Evolutionary conservation across 2,888 invertebrate genomes (phyloP), one percentile per base, ranked within the genome.

Genomic region (Hirtodrosophila histrioides): DNA sequence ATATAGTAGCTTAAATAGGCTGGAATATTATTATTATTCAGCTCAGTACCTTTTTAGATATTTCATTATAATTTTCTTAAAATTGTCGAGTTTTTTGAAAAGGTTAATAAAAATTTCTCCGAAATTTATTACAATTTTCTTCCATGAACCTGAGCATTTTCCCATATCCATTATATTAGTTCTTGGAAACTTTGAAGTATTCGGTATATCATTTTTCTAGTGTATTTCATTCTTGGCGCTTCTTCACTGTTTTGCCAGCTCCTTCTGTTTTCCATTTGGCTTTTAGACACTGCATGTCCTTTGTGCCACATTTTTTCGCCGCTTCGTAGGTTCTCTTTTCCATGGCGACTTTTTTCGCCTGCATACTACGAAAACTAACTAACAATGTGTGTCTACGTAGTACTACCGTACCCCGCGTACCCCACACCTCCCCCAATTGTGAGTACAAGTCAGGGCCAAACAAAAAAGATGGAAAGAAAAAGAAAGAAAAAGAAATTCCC

Each of bases 261-360:
- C 39, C 12, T 11, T 27, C 11, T 39, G 43, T 58, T 63, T 66
- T 23, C 49, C 49, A 61, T 53, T 76, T 68, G 55, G 63, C 64
- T 82, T 81, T 75, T 66, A 46, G 63, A 50, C 55, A 61, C 60
- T 27, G 66, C 41, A 24, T 46, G 70, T 81, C 65, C 85, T 81
- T 84, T 81, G 81, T 81, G 85, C 78, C 75, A 86, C 71, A 81
- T 83, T 84, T 86, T 41, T 60, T 36, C 41, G 37, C 17, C 29
- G 37, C 33, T 44, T 35, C 60, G 33, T 62, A 40, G 61, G 27
- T 61, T 55, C 50, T 48, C 39, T 50, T 50, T 64, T 67, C 45
- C 55, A 55, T 36, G 44, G 24, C 46, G 51, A 48, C 69, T 72
- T 86, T 79, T 85, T 85, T 44, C 57, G 53, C 46, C 62, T 55